Evolutionary conservation across 2,888 invertebrate genomes (phyloP), one percentile per base, ranked within the genome.

Genomic region (Halictus ligatus): DNA sequence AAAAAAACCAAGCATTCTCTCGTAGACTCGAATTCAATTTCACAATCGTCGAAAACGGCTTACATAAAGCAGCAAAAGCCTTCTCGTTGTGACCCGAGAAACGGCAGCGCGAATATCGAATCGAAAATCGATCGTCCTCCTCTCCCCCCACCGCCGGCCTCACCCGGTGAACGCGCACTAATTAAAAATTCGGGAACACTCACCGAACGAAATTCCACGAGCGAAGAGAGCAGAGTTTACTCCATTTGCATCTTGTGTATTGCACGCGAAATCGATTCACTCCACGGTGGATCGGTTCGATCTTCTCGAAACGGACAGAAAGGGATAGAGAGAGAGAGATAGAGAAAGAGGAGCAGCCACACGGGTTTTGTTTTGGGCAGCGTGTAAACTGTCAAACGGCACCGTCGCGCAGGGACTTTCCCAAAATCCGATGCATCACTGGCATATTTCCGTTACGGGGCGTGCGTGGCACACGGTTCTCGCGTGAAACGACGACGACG

Each of bases 321-420:
- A 10, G 21, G 21, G 50, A 50, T 18, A 50, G 2, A 2, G 2
- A 50, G 21, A 21, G 18, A 7, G 7, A 50, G 50, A 50, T 5
- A 48, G 50, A 50, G 50, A 54, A 1, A 54, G 58, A n/a, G n/a
- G n/a, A n/a, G 12, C 58, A n/a, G n/a, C n/a, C n/a, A n/a, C 58
- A 58, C 58, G 40, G 69, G 50, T 85, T 77, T 48, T 25, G 54
- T 64, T 69, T 74, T 10, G 25, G 78, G 40, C n/a, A 50, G 10
- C 76, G 79, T 69, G 35, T 12, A 81, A 81, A 74, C 76, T 88
- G 85, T 88, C 88, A 88, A 85, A 88, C 84, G 77, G 72, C 79
- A 85, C 80, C 54, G 79, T 60, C 46, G 50, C 64, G 60, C 60
- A 76, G 69, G 54, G 25, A 43, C 76, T 75, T 46, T 25, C 29